Percentiles rank a stretch among this genome's conserved stretches.
phyloP scores from a whole-genome alignment of 1,140 invertebrate species.

The Drosophila repletoides region DNA sequence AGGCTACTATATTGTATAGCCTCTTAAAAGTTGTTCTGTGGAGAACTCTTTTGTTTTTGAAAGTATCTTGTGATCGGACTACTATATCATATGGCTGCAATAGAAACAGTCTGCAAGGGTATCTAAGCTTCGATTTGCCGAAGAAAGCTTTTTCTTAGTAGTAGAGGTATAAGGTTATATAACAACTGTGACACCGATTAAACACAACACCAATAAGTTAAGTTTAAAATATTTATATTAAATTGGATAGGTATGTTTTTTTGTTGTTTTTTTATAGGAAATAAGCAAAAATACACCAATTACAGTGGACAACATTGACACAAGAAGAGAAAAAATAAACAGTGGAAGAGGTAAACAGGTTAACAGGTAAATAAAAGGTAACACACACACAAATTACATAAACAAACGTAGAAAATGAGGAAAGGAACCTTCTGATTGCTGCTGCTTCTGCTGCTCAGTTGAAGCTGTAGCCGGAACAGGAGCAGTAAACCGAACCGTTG shows the following conservation, averaged over 20 bases:
- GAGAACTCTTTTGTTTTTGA: too few relatives aligned
- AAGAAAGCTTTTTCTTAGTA: too few relatives aligned
- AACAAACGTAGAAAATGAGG: conserved; percentile 46
- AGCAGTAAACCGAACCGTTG: conserved; percentile 29
- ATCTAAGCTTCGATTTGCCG: too few relatives aligned
- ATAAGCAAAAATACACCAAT: conserved; percentile 59
- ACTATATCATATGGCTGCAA: too few relatives aligned
- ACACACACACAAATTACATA: conserved; percentile 74
- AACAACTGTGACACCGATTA: too few relatives aligned
- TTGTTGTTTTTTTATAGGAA: conserved; percentile 5
- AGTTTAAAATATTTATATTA: too few relatives aligned
- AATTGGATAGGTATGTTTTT: conserved; percentile 32
- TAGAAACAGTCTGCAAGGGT: too few relatives aligned
- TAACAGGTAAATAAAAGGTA: conserved; percentile 41
- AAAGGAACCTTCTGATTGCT: conserved; percentile 33
- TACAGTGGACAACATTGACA: conserved; percentile 62
- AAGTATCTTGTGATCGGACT: too few relatives aligned
- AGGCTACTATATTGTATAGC: too few relatives aligned
- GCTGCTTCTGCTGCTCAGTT: background rate
- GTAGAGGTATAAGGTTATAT: too few relatives aligned
- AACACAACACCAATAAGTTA: conserved; percentile 55
- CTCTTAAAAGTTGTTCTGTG: too few relatives aligned
- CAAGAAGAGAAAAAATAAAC: conserved; percentile 48
- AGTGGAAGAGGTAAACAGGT: conserved; percentile 24
- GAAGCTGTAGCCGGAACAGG: conserved; percentile 4